These are phyloP conservation scores for Plutomurus gul DNA, from an alignment of 1,140 invertebrate species.

Conservation along the genomic window DNA sequence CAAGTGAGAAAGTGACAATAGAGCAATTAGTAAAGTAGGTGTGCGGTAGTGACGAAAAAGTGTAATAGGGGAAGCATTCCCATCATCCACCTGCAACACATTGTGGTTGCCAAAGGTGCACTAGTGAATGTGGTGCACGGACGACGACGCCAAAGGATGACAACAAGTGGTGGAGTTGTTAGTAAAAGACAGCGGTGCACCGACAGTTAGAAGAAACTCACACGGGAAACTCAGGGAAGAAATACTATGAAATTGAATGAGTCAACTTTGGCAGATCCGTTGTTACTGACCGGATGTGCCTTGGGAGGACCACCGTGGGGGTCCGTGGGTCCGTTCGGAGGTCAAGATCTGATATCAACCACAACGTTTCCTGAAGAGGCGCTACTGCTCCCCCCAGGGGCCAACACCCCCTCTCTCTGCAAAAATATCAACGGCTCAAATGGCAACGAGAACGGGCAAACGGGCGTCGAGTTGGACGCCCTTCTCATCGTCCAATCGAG, in stretches of 20 bases:
- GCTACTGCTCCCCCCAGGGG: not conserved
- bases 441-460: conserved; percentile 13
- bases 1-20: no score
- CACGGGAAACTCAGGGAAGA: not conserved
- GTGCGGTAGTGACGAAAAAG: no score
- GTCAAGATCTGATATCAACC: conserved; percentile 45
- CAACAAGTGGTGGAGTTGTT: not conserved
- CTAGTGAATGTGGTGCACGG: not conserved
- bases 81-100: not conserved
- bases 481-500: conserved; percentile 52
- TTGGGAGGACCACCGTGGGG: conserved; percentile 36
- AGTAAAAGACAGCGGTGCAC: conserved; percentile 1
- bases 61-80: not conserved
- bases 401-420: not conserved
- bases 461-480: conserved; percentile 39
- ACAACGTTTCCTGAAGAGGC: conserved; percentile 34
- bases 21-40: no score
- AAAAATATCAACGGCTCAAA: not conserved
- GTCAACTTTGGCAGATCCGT: conserved; percentile 44
- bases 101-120: no score
- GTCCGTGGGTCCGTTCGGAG: conserved; percentile 29
- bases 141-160: not conserved
- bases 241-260: conserved; percentile 49
- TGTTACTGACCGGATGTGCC: conserved; percentile 41
- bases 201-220: not conserved